Evolutionary conservation across 2,113 vertebrate genomes (phyloP).

Genomic region (Thermophis baileyi): DNA sequence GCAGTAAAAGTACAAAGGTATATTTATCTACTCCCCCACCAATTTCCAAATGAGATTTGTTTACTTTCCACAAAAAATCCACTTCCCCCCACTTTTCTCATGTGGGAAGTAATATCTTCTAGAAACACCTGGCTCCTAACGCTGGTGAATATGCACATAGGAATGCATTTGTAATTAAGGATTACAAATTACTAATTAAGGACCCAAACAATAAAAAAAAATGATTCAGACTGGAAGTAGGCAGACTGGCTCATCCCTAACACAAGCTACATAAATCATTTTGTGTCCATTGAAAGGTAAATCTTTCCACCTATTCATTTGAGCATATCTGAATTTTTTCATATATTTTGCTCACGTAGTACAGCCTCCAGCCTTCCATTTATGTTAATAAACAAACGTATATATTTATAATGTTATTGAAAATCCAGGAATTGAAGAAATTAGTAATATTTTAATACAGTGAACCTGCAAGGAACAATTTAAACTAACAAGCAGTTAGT

Average conservation of each 20-base stretch:
- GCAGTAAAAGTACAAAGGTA: not conserved
- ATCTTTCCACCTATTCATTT: not conserved
- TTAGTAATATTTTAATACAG: conserved; percentile 29
- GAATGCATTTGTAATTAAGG: not conserved
- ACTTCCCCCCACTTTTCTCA: not conserved
- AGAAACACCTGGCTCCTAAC: not conserved
- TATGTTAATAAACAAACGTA: not conserved
- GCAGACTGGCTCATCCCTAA: not conserved
- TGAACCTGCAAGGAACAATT: conserved; percentile 22
- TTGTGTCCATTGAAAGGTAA: not conserved
- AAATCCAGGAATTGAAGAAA: conserved; percentile 41
- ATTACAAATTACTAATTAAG: not conserved
- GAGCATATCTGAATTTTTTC: not conserved
- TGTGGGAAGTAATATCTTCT: not conserved
- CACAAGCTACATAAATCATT: not conserved
- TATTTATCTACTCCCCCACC: not conserved
- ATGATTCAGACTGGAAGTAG: not conserved
- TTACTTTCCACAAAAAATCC: not conserved
- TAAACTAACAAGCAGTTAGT: conserved; percentile 37
- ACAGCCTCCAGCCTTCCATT: not conserved
- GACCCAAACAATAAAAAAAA: not conserved
- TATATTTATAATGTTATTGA: not conserved
- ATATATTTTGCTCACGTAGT: conserved; percentile 2
- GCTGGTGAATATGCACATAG: not conserved
- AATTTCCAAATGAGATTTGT: not conserved